Evolutionary conservation across 2,888 invertebrate species (phyloP).

Genomic region (Bombylius discolor): DNA sequence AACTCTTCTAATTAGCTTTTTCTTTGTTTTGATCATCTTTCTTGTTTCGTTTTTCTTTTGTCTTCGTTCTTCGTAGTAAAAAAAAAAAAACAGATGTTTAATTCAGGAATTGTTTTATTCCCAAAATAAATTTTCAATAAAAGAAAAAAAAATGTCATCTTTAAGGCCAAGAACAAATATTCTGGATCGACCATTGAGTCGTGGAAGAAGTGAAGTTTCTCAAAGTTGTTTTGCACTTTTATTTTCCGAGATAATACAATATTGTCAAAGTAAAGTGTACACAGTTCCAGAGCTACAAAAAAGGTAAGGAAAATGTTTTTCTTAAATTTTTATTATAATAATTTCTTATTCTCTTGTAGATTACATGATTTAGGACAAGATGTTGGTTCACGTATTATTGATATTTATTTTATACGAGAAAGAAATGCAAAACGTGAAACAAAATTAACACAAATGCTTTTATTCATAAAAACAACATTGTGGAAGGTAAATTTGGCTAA

Average conservation of each 20-base stretch:
- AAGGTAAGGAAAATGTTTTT: constrained; percentile 47
- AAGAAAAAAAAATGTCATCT: constrained; percentile 15
- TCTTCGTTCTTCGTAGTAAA: too few species aligned
- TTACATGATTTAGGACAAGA: constrained; percentile 88
- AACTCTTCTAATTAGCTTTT: too few species aligned
- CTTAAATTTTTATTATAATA: not conserved
- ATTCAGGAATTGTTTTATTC: too few species aligned
- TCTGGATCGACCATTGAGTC: constrained; percentile 79
- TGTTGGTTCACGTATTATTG: constrained; percentile 86
- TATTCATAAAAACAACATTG: constrained; percentile 89
- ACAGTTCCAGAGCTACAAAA: constrained; percentile 90
- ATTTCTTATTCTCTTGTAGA: constrained; percentile 38
- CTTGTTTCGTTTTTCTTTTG: too few species aligned
- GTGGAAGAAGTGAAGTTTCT: constrained; percentile 86
- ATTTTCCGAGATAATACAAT: constrained; percentile 97
- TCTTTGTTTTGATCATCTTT: too few species aligned
- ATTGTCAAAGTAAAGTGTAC: constrained; percentile 91
- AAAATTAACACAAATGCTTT: constrained; percentile 82
- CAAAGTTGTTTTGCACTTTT: constrained; percentile 85
- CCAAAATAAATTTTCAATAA: not conserved
- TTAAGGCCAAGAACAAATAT: constrained; percentile 42
- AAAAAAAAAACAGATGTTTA: too few species aligned
- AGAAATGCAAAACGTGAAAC: constrained; percentile 88
- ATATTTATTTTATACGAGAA: constrained; percentile 87
- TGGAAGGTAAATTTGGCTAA: constrained; percentile 63